phyloP scores from a whole-genome alignment of 2,113 vertebrate species.

The Rallus limicola region DNA sequence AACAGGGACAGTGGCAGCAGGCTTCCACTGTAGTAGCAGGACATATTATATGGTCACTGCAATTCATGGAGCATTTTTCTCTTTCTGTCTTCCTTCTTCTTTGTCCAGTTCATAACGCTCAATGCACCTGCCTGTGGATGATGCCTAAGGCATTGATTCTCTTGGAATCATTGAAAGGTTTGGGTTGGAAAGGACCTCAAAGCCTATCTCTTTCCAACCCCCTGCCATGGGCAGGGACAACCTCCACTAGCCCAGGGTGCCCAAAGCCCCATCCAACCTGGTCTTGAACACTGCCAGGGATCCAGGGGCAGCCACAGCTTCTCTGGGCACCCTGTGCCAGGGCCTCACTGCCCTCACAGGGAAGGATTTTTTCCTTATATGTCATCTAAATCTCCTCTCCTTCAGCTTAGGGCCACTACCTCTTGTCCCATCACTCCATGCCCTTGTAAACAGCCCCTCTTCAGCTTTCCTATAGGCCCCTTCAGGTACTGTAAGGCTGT shows the following conservation, averaged over 20 bases:
- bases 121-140: not conserved
- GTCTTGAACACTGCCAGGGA: too few species aligned
- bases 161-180: not conserved
- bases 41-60: rapidly evolving
- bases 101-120: not conserved
- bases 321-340: too few species aligned
- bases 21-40: not conserved
- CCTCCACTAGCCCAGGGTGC: not conserved
- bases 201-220: not conserved
- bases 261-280: too few species aligned
- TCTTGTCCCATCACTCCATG: too few species aligned
- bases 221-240: not conserved
- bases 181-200: not conserved
- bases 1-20: not conserved
- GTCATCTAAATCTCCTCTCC: too few species aligned
- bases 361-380: too few species aligned
- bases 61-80: not conserved
- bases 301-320: too few species aligned
- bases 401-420: too few species aligned
- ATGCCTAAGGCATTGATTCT: not conserved
- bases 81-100: not conserved
- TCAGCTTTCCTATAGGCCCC: too few species aligned
- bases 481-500: too few species aligned
- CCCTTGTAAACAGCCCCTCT: too few species aligned
- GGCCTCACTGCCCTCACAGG: too few species aligned